Evolutionary conservation across 30 jellyfish, hydroid and myxozoan genomes (phyloP).

Genomic region (Calvadosia cruxmelitensis): DNA sequence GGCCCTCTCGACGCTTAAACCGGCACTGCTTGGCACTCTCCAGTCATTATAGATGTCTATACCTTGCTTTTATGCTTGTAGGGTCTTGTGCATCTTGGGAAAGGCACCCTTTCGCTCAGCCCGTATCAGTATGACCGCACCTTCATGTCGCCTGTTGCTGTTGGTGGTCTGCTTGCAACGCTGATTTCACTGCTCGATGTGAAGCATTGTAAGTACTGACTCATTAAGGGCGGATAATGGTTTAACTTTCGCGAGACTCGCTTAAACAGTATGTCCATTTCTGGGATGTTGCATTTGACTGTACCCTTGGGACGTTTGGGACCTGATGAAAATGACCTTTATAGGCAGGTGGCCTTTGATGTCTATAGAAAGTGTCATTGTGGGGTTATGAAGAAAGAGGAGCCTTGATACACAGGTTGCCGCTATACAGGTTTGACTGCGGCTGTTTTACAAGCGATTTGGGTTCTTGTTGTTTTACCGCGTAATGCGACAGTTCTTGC

Average conservation of each 20-base stretch:
- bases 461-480: too few species aligned
- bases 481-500: too few species aligned
- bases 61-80: background rate
- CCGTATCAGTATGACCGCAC: constrained; percentile 92
- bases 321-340: background rate
- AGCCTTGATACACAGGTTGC: too few species aligned
- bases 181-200: constrained; percentile 76
- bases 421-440: too few species aligned
- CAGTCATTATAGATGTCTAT: too few species aligned
- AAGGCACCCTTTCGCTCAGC: constrained; percentile 89
- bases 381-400: too few species aligned
- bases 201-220: constrained; percentile 65
- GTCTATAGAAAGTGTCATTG: too few species aligned
- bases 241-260: background rate
- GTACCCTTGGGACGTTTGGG: background rate
- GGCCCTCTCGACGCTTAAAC: too few species aligned
- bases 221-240: too few species aligned
- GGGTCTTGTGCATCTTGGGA: constrained; percentile 98
- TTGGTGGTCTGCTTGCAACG: constrained; percentile 85
- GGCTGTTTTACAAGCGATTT: too few species aligned
- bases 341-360: too few species aligned
- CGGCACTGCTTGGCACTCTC: too few species aligned
- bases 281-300: background rate
- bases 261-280: background rate
- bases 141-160: constrained; percentile 96